Evolutionary conservation across 2,888 invertebrate species (phyloP).

Genomic region (Phrixothrix hirtus): DNA sequence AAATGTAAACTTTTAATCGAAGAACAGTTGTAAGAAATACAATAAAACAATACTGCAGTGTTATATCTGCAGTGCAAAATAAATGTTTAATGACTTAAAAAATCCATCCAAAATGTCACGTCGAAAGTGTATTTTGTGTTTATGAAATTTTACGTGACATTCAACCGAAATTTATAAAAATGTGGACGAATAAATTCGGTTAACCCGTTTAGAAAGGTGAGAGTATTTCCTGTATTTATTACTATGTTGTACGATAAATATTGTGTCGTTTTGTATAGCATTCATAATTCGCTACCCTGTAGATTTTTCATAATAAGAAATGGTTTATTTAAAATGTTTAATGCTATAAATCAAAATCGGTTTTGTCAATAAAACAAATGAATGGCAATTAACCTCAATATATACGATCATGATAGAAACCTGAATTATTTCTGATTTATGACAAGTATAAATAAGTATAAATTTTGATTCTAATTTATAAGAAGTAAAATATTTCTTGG

Average conservation of each 20-base stretch:
- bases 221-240: constrained; percentile 26
- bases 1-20: constrained; percentile 40
- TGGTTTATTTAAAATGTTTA: background rate
- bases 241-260: background rate
- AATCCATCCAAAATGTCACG: constrained; percentile 19
- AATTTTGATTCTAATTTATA: too few species aligned
- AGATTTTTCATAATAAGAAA: background rate
- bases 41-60: constrained; percentile 31
- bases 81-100: constrained; percentile 22
- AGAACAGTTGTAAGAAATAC: constrained; percentile 48
- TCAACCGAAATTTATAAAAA: constrained; percentile 9
- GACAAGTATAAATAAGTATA: too few species aligned
- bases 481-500: too few species aligned
- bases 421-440: background rate
- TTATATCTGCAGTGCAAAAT: constrained; percentile 32
- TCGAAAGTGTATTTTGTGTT: constrained; percentile 4
- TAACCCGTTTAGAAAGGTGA: constrained; percentile 46
- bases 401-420: background rate
- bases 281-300: too few species aligned
- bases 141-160: background rate
- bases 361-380: background rate
- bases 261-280: background rate
- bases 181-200: constrained; percentile 36
- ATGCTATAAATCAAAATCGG: background rate
- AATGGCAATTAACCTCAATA: background rate